phyloP scores from a whole-genome alignment of 1,140 invertebrate genomes.

The Cydia fagiglandana region DNA sequence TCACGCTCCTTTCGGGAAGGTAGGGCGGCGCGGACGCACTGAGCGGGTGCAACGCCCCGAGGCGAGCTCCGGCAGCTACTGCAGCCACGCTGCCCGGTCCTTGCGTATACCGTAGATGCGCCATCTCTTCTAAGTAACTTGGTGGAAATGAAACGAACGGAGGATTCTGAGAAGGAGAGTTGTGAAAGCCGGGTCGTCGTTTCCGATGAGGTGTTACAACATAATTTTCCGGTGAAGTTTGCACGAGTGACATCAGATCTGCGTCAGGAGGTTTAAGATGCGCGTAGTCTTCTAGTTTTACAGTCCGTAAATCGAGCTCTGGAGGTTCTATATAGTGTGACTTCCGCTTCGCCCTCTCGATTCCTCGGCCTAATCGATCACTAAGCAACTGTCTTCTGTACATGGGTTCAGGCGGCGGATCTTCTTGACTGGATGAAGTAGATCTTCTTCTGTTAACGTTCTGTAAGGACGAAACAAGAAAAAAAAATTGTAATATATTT shows the following conservation, averaged over 20 bases:
- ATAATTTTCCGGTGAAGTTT: slow-evolving; percentile 85
- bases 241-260: slow-evolving; percentile 82
- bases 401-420: slow-evolving; percentile 70
- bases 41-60: slow-evolving; percentile 81
- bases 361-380: slow-evolving; percentile 80
- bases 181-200: slow-evolving; percentile 90
- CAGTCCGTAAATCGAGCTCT: slow-evolving; percentile 79
- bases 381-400: slow-evolving; percentile 71
- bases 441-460: slow-evolving; percentile 72
- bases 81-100: slow-evolving; percentile 70
- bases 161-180: slow-evolving; percentile 90
- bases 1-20: slow-evolving; percentile 81
- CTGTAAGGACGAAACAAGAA: slow-evolving; percentile 46
- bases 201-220: slow-evolving; percentile 92
- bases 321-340: slow-evolving; percentile 82
- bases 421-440: slow-evolving; percentile 77
- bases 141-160: slow-evolving; percentile 89
- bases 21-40: slow-evolving; percentile 86
- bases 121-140: slow-evolving; percentile 84
- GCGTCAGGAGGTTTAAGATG: slow-evolving; percentile 82
- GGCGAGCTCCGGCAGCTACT: slow-evolving; percentile 60
- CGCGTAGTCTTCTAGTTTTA: slow-evolving; percentile 81
- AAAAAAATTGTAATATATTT: neutral
- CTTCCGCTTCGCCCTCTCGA: slow-evolving; percentile 83
- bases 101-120: slow-evolving; percentile 73